Percentiles rank a stretch among this genome's conserved stretches.
These are phyloP conservation scores for Brachynemurus nebulosus DNA, from an alignment of 2,888 invertebrate species.

Conservation along the genomic window DNA sequence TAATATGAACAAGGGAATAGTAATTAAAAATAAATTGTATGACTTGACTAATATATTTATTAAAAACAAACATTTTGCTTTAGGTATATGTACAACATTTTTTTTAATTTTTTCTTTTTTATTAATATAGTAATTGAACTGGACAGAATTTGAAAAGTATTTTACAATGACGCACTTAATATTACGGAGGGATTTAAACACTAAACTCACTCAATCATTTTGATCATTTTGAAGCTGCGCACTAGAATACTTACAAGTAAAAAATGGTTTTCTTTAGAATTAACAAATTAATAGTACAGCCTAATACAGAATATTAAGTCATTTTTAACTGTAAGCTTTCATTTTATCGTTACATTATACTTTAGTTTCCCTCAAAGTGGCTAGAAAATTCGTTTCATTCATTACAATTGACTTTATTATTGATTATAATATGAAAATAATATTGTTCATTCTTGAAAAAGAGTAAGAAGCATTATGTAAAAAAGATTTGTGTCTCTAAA, in stretches of 20 bases:
- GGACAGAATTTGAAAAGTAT: constrained; percentile 8
- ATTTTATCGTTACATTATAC: not conserved
- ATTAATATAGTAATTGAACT: constrained; percentile 3
- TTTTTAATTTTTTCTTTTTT: no score
- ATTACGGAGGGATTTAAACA: constrained; percentile 14
- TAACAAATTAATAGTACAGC: not conserved
- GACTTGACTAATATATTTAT: constrained; percentile 5
- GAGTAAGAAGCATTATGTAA: no score
- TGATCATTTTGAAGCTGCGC: not conserved
- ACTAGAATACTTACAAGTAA: not conserved
- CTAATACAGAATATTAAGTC: not conserved
- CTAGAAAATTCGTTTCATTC: not conserved
- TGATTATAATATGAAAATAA: no score
- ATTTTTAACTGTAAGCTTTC: not conserved
- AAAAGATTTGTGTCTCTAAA: no score
- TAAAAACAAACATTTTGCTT: constrained; percentile 10
- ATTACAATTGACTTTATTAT: not conserved
- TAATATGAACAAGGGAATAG: no score
- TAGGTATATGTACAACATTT: no score
- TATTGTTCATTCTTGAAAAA: no score
- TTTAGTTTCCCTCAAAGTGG: not conserved
- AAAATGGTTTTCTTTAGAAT: not conserved
- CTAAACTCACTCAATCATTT: constrained; percentile 6
- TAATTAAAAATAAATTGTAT: no score
- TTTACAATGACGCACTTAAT: constrained; percentile 11